Percentiles rank a stretch among this genome's conserved stretches.
phyloP scores from a whole-genome alignment of 2,113 vertebrate genomes.

The Hydrochoerus hydrochaeris region DNA sequence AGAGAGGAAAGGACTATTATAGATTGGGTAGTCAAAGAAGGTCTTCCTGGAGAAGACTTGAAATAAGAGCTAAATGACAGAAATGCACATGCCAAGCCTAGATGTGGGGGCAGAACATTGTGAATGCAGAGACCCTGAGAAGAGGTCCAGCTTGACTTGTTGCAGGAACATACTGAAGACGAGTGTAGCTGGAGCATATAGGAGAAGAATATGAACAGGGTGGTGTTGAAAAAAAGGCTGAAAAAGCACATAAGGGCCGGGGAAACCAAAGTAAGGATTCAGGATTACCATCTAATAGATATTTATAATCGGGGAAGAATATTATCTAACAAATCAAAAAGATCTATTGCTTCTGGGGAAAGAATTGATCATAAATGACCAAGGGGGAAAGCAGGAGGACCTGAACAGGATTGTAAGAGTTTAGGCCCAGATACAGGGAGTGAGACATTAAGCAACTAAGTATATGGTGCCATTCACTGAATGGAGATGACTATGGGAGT shows the following conservation, averaged over 20 bases:
- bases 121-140: neutral
- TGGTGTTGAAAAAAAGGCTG: neutral
- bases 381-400: neutral
- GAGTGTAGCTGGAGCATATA: neutral
- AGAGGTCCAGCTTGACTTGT: neutral
- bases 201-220: neutral
- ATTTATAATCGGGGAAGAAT: neutral
- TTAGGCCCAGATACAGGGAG: neutral
- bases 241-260: neutral
- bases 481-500: neutral
- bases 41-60: constrained; percentile 3
- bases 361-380: neutral
- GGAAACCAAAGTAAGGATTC: neutral
- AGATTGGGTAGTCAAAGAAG: neutral
- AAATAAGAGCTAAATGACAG: neutral
- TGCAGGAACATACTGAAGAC: neutral
- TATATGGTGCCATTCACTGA: neutral
- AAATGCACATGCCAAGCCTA: neutral
- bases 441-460: neutral
- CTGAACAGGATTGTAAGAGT: neutral
- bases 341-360: neutral
- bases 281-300: neutral
- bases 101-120: neutral
- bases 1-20: neutral
- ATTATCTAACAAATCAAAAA: neutral